Evolutionary conservation across 2,888 invertebrate genomes (phyloP).

Genomic region (Tipula confusa): DNA sequence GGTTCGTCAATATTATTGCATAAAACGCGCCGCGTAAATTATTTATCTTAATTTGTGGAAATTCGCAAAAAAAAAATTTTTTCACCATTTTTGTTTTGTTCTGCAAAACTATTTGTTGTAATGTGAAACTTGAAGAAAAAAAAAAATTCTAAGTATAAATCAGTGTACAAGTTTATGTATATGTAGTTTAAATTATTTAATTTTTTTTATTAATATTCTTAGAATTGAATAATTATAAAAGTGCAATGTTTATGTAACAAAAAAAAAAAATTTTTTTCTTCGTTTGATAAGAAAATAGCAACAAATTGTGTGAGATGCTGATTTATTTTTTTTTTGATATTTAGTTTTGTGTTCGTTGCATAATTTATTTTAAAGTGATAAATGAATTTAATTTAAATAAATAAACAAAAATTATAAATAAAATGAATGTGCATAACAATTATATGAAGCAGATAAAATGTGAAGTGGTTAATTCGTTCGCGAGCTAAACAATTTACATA

Average conservation of each 20-base stretch:
- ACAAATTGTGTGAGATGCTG: background rate
- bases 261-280: background rate
- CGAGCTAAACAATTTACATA: background rate
- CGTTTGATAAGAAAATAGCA: background rate
- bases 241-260: background rate
- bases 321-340: background rate
- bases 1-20: background rate
- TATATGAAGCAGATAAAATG: background rate
- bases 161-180: no score
- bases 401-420: background rate
- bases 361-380: background rate
- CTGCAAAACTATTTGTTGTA: background rate
- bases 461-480: background rate
- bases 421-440: background rate
- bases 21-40: background rate
- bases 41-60: background rate
- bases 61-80: no score
- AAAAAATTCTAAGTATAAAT: slow-evolving; percentile 13
- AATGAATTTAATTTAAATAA: background rate
- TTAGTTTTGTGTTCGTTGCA: background rate
- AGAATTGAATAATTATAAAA: background rate
- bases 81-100: background rate
- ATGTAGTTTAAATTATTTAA: no score
- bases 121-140: background rate
- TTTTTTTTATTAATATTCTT: background rate